Evolutionary conservation across 2,888 invertebrate genomes (phyloP).

Genomic region (Eupithecia abbreviata): DNA sequence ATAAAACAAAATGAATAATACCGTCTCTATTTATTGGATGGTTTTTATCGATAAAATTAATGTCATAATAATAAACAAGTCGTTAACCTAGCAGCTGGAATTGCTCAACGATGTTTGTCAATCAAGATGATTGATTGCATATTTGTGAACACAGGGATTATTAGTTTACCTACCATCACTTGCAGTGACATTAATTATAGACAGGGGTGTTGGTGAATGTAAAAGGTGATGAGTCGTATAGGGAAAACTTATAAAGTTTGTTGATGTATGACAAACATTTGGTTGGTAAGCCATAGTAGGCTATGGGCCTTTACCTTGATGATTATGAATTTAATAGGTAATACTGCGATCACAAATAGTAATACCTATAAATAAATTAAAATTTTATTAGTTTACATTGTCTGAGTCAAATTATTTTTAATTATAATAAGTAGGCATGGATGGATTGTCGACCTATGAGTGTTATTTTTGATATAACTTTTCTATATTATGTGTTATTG

Average conservation of each 20-base stretch:
- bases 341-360: too few relatives aligned
- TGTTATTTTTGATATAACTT: too few relatives aligned
- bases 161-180: slow-evolving; percentile 21
- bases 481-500: background rate
- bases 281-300: too few relatives aligned
- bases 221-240: background rate
- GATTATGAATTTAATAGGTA: background rate
- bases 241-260: background rate
- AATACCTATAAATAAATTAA: background rate
- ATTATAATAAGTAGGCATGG: background rate
- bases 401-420: background rate
- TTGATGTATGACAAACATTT: background rate
- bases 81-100: slow-evolving; percentile 69
- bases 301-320: background rate
- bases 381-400: background rate
- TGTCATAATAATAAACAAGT: slow-evolving; percentile 74
- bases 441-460: too few relatives aligned
- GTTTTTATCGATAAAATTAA: slow-evolving; percentile 62
- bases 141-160: slow-evolving; percentile 47
- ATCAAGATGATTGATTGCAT: slow-evolving; percentile 54
- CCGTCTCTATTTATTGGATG: slow-evolving; percentile 6
- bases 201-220: background rate
- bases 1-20: slow-evolving; percentile 9
- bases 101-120: slow-evolving; percentile 45
- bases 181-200: slow-evolving; percentile 27